These are phyloP conservation scores for Papilio gigon DNA, from an alignment of 2,888 invertebrate species.

Conservation along the genomic window DNA sequence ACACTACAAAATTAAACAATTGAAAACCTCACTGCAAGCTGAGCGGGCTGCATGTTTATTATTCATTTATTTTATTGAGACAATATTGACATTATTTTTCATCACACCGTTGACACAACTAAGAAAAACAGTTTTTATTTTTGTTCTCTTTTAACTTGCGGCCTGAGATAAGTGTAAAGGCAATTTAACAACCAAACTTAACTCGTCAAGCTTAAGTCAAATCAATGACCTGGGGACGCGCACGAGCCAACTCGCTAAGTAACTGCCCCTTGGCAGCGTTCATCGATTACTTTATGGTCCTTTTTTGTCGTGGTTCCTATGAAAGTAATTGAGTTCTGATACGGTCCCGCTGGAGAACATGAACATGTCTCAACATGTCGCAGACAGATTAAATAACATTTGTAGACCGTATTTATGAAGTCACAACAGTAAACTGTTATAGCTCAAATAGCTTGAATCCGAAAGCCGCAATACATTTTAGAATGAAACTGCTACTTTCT, in stretches of 20 bases:
- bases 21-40: background rate
- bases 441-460: background rate
- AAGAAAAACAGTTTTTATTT: background rate
- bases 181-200: background rate
- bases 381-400: background rate
- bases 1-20: background rate
- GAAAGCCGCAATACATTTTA: background rate
- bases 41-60: background rate
- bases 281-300: conserved; percentile 5
- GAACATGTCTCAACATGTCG: background rate
- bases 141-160: background rate
- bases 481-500: background rate
- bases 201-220: conserved; percentile 1
- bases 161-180: background rate
- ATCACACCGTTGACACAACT: background rate
- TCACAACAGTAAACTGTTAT: too few relatives aligned
- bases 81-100: background rate
- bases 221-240: background rate
- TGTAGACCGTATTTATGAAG: too few relatives aligned
- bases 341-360: background rate
- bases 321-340: background rate
- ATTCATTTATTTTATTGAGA: background rate
- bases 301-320: background rate
- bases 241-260: conserved; percentile 1
- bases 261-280: background rate